These are phyloP conservation scores for Drosophila serrata DNA, from an alignment of 1,140 invertebrate species.

Conservation along the genomic window DNA sequence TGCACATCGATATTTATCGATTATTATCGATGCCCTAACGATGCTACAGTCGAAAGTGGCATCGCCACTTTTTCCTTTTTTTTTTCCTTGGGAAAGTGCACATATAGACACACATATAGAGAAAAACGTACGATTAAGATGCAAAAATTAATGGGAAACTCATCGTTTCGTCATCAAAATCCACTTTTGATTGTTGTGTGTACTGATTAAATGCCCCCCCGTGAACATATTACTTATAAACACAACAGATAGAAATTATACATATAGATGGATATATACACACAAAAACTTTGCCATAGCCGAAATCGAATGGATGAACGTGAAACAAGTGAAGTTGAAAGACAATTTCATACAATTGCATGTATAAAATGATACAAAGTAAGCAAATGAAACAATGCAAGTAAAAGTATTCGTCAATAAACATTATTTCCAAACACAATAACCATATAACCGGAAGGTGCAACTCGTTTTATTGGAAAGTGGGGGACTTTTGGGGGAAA, in stretches of 20 bases:
- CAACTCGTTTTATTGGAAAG: not conserved
- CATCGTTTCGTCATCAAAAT: constrained; percentile 30
- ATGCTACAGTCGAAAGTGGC: constrained; percentile 10
- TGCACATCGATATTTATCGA: not conserved
- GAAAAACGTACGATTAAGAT: constrained; percentile 27
- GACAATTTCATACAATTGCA: constrained; percentile 47
- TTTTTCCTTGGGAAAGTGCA: constrained; percentile 26
- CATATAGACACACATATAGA: constrained; percentile 16
- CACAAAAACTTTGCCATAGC: constrained; percentile 48
- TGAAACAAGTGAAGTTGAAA: constrained; percentile 18
- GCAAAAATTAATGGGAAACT: constrained; percentile 33
- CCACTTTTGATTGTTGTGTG: constrained; percentile 63
- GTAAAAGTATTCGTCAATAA: constrained; percentile 73
- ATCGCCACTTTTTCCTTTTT: constrained; percentile 17
- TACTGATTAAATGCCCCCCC: constrained; percentile 34
- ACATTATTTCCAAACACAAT: constrained; percentile 60
- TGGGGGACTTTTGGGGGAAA: not conserved
- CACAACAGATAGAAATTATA: constrained; percentile 27
- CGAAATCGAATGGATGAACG: constrained; percentile 39
- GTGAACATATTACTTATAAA: constrained; percentile 46
- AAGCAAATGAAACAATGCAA: constrained; percentile 65
- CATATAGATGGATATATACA: constrained; percentile 39
- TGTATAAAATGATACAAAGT: constrained; percentile 55
- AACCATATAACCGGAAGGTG: constrained; percentile 4
- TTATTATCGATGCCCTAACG: not conserved